Base-by-base conservation (phyloP, 1,140 invertebrate genomes). In the Gryon sp. region DNA sequence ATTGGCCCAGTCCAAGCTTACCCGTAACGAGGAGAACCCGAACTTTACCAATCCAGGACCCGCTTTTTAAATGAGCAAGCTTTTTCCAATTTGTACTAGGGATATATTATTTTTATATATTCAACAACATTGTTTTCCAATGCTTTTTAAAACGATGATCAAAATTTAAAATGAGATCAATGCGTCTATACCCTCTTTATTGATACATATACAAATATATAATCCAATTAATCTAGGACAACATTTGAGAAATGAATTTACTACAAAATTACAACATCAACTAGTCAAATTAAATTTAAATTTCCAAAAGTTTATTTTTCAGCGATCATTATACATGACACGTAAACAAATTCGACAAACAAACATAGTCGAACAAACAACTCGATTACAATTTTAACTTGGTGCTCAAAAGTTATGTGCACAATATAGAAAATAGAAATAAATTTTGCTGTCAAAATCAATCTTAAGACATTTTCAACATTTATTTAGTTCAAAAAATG, bases 341-440 rank as follows among this genome's bases (percentile, higher is more conserved):
- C 48, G 48, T 68, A 40, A 68, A 57, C 43, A 48, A 68, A 50
- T 40, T 57, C 22, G 22, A 16, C 32, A 22, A 9, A 14, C 63
- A 68, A 66, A 66, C 40, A 66, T 34, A 46, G 15, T 1, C 12
- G 28, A n/a, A 2, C 38, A 53, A 68, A 50, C 65, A 59, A 59
- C 43, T 59, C 40, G 52, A 48, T 68, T 68, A 43, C 52, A 69
- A 68, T 50, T 68, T 55, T n/a, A 55, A 68, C 50, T 57, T 50
- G 0, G 32, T 50, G 30, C 12, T 18, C 52, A 55, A 66, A 66
- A 66, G 40, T 53, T 66, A 19, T 6, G 28, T 43, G n/a, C 7
- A 22, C 11, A 2, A 22, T 8, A 19, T 20, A n/a, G 30, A 22
- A 52, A 36, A 11, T 16, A 55, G 36, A n/a, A n/a, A 32, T 3